phyloP scores from a whole-genome alignment of 2,113 vertebrate genomes.

The Procavia capensis region DNA sequence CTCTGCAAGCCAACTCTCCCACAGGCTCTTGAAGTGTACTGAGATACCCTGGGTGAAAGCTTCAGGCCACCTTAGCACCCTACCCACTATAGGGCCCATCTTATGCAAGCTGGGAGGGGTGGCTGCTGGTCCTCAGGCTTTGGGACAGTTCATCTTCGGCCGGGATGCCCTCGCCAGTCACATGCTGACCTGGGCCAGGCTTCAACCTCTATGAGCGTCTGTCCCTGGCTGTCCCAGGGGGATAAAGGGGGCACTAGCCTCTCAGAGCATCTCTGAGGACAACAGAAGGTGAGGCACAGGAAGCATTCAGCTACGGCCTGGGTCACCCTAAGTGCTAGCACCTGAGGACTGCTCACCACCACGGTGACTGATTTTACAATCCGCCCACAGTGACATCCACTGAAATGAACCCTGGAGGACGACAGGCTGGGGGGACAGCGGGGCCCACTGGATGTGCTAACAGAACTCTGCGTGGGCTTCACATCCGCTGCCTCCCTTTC shows the following conservation, averaged over 20 bases:
- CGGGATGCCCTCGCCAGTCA: background rate
- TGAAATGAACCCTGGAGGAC: background rate
- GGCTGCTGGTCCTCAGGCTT: background rate
- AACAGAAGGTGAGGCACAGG: fast-evolving
- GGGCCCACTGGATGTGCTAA: background rate
- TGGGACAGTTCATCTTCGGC: background rate
- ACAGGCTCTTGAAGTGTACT: background rate
- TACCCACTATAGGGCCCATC: background rate
- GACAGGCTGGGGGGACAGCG: background rate
- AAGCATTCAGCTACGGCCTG: background rate
- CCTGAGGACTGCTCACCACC: background rate
- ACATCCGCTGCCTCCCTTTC: background rate
- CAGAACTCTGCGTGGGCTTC: background rate
- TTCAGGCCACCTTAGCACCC: background rate
- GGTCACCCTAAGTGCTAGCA: background rate
- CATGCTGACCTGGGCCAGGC: background rate
- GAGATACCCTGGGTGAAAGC: background rate
- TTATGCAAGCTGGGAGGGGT: background rate
- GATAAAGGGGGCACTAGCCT: background rate
- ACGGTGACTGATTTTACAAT: background rate
- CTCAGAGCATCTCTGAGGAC: background rate
- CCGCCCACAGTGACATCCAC: fast-evolving
- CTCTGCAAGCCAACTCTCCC: background rate
- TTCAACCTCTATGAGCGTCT: background rate
- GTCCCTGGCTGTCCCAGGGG: background rate